A percentile compares a stretch with the other conserved stretches of the same genome.
These are phyloP conservation scores for Thunnus maccoyii DNA, from an alignment of 2,113 vertebrate genomes.

Conservation along the genomic window DNA sequence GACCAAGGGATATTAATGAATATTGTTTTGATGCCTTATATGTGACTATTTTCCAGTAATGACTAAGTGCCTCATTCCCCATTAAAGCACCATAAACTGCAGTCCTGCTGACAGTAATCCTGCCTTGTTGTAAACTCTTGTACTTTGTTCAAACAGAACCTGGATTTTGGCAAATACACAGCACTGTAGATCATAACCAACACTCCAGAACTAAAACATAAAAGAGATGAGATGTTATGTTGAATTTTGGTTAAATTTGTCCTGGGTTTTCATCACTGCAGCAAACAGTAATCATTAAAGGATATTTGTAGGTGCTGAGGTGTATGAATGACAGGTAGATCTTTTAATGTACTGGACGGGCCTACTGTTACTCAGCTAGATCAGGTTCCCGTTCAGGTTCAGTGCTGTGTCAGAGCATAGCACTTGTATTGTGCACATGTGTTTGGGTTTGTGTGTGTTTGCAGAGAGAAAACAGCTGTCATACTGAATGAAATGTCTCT, in stretches of 20 bases:
- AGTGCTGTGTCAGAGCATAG: constrained; percentile 44
- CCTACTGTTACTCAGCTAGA: constrained; percentile 61
- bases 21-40: too few relatives aligned
- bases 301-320: not conserved
- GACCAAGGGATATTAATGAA: too few relatives aligned
- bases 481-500: not conserved
- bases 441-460: constrained; percentile 1
- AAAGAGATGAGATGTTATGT: not conserved
- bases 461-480: constrained; percentile 22
- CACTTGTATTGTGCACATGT: constrained; percentile 15
- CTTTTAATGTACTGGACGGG: constrained; percentile 34
- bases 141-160: too few relatives aligned
- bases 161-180: not conserved
- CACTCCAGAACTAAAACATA: not conserved
- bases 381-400: constrained; percentile 71
- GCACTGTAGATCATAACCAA: not conserved
- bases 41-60: too few relatives aligned
- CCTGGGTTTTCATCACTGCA: not conserved
- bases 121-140: too few relatives aligned
- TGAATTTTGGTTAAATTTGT: not conserved
- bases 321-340: constrained; percentile 39
- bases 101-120: too few relatives aligned
- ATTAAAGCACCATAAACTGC: too few relatives aligned
- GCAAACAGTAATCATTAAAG: not conserved
- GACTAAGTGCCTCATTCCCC: too few relatives aligned